phyloP scores from a whole-genome alignment of 2,888 invertebrate species.

The Catocala nupta region DNA sequence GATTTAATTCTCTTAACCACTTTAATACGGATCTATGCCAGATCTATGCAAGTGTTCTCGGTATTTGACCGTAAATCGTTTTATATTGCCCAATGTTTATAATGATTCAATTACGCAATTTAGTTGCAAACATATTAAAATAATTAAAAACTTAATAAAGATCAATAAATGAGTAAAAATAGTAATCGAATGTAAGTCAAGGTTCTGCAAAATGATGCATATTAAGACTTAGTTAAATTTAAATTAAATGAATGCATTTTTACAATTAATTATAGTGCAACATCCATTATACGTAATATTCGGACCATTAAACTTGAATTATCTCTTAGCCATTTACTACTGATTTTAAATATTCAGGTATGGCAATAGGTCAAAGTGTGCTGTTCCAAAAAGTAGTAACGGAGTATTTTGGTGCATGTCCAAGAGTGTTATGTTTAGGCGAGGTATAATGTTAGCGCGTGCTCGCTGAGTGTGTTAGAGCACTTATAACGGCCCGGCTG shows the following conservation, averaged over 20 bases:
- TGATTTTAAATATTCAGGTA: neutral
- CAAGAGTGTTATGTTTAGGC: conserved; percentile 44
- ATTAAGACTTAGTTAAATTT: too few relatives aligned
- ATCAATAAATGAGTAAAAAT: conserved; percentile 3
- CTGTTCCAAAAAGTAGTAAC: neutral
- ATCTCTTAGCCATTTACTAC: too few relatives aligned
- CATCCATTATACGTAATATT: neutral
- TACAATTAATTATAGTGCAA: too few relatives aligned
- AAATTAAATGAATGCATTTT: too few relatives aligned
- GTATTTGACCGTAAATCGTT: neutral
- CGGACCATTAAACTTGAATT: too few relatives aligned
- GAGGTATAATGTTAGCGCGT: conserved; percentile 57
- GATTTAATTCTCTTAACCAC: conserved; percentile 11
- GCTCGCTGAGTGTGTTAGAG: conserved; percentile 62
- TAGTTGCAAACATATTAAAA: neutral
- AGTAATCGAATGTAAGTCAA: conserved; percentile 8
- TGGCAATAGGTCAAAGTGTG: neutral
- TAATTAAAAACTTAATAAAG: conserved; percentile 10
- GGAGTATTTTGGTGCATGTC: conserved; percentile 33
- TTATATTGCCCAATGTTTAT: neutral
- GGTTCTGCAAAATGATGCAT: neutral
- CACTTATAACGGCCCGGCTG: conserved; percentile 65
- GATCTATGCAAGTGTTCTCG: neutral
- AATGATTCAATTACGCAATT: conserved; percentile 2
- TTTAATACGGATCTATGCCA: conserved; percentile 3